Base-by-base conservation (phyloP, 1,140 invertebrate species). In the Drosophila arizonae region DNA sequence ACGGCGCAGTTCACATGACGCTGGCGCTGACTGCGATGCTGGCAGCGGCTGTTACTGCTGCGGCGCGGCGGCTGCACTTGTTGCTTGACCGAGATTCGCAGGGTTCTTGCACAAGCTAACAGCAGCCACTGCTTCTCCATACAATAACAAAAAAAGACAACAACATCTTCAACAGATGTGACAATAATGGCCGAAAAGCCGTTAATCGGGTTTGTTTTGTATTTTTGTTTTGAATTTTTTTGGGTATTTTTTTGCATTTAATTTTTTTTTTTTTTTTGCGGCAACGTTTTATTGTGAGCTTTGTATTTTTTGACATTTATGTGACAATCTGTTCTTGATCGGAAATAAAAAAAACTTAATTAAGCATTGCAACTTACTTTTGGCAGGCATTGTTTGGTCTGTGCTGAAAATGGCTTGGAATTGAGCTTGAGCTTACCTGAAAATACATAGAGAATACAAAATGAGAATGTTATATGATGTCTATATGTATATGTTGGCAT, bases 41-140 rank as follows among this genome's bases (percentile, higher is more conserved):
- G 43, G 13, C 60, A 13, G 33, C 30, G 56, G 17, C 43, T 54
- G 15, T 17, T 6, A n/a, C 21, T 24, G 21, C 21, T 8, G 21
- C 21, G 36, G 30, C 51, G 21, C 21, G 36, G 30, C 51, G 39
- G 71, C 66, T 73, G 71, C 71, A 73, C 65, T 73, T 73, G 71
- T 63, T 57, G 71, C 71, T 73, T 73, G 71, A 73, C 71, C 71
- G 71, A 73, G 63, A 63, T 73, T 69, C 72, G 65, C 45, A 43
- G 48, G 28, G 55, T 63, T 64, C 63, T 78, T 58, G 62, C 69
- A 68, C 55, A 72, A 67, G 64, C 43, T 24, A 28, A 21, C 48
- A 45, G 24, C 61, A 43, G 11, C 45, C 17, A 43, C 45, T 26
- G 26, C 57, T 21, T 61, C 64, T 30, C 43, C 70, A 73, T 45